phyloP scores from a whole-genome alignment of 2,888 invertebrate genomes.

The Anagyrus pseudococci region DNA sequence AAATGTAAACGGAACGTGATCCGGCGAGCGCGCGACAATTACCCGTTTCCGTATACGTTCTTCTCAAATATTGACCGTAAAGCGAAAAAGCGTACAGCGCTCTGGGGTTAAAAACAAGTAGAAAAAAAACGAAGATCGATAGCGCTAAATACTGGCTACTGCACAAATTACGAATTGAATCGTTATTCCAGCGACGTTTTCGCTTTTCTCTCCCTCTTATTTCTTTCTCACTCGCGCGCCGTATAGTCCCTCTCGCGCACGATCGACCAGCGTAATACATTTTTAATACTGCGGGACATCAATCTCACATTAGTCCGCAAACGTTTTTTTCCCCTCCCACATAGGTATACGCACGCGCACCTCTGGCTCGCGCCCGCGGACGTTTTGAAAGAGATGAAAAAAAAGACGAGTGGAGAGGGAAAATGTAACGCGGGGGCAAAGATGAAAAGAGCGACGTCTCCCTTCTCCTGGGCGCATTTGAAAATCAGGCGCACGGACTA shows the following conservation, averaged over 20 bases:
- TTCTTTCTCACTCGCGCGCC: conserved; percentile 32
- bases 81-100: too few relatives aligned
- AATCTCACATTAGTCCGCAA: conserved; percentile 47
- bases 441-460: conserved; percentile 11
- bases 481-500: conserved; percentile 3
- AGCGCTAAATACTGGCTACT: too few relatives aligned
- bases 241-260: neutral
- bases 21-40: too few relatives aligned
- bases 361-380: too few relatives aligned
- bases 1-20: too few relatives aligned
- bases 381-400: too few relatives aligned
- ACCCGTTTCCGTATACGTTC: too few relatives aligned
- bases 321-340: neutral
- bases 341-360: too few relatives aligned
- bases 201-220: neutral
- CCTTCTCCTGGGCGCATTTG: conserved; percentile 4
- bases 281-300: conserved; percentile 51
- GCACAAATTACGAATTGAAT: conserved; percentile 14
- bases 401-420: too few relatives aligned
- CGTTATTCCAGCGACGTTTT: conserved; percentile 2
- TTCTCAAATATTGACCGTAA: too few relatives aligned
- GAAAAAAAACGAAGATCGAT: conserved; percentile 5
- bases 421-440: neutral
- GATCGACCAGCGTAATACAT: conserved; percentile 47
- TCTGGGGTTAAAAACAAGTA: too few relatives aligned